Percentiles rank a stretch among this genome's conserved stretches.
These are phyloP conservation scores for Epinephelus lanceolatus DNA, from an alignment of 2,113 vertebrate genomes.

Conservation along the genomic window DNA sequence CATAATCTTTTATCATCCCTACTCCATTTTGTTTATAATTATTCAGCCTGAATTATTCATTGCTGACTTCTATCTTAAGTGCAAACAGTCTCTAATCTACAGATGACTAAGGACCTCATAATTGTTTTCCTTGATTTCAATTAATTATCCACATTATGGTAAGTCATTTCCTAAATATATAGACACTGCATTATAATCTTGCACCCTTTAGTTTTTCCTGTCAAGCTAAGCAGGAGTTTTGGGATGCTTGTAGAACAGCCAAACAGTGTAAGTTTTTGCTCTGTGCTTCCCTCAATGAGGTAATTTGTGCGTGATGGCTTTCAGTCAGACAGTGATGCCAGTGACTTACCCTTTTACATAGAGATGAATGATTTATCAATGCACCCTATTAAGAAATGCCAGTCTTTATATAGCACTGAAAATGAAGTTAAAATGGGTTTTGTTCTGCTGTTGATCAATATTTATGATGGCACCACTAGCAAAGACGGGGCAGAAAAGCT, in stretches of 20 bases:
- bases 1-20: conserved; percentile 43
- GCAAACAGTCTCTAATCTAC: conserved; percentile 75
- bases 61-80: conserved; percentile 52
- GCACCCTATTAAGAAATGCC: conserved; percentile 84
- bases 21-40: conserved; percentile 68
- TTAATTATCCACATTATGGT: conserved; percentile 75
- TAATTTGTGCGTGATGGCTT: conserved; percentile 70
- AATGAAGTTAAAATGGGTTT: conserved; percentile 81
- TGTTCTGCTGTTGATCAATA: conserved; percentile 79
- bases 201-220: conserved; percentile 6
- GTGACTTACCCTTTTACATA: conserved; percentile 80
- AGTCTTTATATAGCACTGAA: conserved; percentile 76
- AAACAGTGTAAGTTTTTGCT: conserved; percentile 34
- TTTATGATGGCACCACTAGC: conserved; percentile 60
- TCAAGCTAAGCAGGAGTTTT: conserved; percentile 29
- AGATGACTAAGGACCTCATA: conserved; percentile 68
- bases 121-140: conserved; percentile 77
- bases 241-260: conserved; percentile 26
- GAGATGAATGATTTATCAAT: conserved; percentile 89
- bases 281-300: conserved; percentile 52
- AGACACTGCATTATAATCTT: conserved; percentile 57
- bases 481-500: conserved; percentile 37
- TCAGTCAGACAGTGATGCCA: conserved; percentile 68
- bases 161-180: conserved; percentile 69
- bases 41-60: conserved; percentile 76